These are phyloP conservation scores for Danio kyathit DNA, from an alignment of 2,797 vertebrate species.

Conservation along the genomic window DNA sequence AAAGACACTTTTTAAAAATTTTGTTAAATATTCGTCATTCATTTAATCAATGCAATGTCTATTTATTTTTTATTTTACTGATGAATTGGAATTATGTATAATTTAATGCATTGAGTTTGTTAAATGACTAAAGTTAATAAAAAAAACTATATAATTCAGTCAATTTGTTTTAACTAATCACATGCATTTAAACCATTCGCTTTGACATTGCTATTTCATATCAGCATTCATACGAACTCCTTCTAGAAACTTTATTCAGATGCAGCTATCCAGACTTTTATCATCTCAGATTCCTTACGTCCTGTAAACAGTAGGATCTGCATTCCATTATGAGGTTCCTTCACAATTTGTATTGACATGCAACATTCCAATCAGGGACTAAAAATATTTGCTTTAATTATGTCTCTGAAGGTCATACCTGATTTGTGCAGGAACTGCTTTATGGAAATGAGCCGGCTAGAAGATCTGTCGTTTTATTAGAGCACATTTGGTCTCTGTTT, in stretches of 20 bases:
- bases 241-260: neutral
- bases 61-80: neutral
- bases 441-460: slow-evolving; percentile 43
- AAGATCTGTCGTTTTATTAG: slow-evolving; percentile 48
- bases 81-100: neutral
- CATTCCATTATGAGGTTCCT: slow-evolving; percentile 14
- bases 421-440: slow-evolving; percentile 34
- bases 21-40: neutral
- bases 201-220: neutral
- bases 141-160: too few relatives aligned
- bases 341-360: slow-evolving; percentile 42
- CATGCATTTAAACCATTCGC: neutral
- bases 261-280: neutral
- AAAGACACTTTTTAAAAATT: neutral
- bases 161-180: neutral
- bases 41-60: neutral
- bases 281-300: neutral
- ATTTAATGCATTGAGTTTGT: neutral
- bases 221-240: neutral
- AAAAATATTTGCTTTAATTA: slow-evolving; percentile 48
- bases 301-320: slow-evolving; percentile 9
- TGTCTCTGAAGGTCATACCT: slow-evolving; percentile 46
- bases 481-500: slow-evolving; percentile 47
- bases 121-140: too few relatives aligned
- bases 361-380: slow-evolving; percentile 38